These are phyloP conservation scores for Osmoderma eremita DNA, from an alignment of 2,888 invertebrate genomes.

Conservation along the genomic window DNA sequence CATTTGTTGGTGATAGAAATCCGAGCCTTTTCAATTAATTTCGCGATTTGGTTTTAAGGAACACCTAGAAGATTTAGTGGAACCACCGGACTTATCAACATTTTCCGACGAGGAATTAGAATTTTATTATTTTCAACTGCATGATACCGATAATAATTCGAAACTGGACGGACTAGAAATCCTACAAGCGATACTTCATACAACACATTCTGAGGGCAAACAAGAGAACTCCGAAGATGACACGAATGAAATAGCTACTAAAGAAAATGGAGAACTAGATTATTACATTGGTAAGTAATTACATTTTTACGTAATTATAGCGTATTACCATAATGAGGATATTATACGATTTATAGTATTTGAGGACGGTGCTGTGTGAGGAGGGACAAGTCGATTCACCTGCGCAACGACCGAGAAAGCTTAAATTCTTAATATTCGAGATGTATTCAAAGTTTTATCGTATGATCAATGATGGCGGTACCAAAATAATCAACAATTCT, in stretches of 20 bases:
- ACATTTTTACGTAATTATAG: not conserved
- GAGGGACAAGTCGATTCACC: too few relatives aligned
- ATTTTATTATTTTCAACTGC: conserved; percentile 86
- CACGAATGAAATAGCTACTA: conserved; percentile 60
- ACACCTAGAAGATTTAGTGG: conserved; percentile 59
- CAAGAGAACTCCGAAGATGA: conserved; percentile 61
- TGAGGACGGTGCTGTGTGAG: too few relatives aligned
- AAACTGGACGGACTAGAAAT: conserved; percentile 91
- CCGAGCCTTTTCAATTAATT: too few relatives aligned
- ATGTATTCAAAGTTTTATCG: too few relatives aligned
- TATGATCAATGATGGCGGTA: too few relatives aligned
- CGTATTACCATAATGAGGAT: too few relatives aligned
- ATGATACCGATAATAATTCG: conserved; percentile 90
- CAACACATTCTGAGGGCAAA: conserved; percentile 70
- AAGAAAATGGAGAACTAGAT: conserved; percentile 62
- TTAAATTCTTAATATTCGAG: too few relatives aligned
- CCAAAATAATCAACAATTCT: too few relatives aligned
- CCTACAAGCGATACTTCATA: conserved; percentile 82
- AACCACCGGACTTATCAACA: conserved; percentile 70
- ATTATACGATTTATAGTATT: too few relatives aligned
- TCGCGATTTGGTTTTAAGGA: conserved; percentile 53
- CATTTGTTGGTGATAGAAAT: too few relatives aligned
- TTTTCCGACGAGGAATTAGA: conserved; percentile 88
- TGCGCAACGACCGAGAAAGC: too few relatives aligned
- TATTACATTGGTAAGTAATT: conserved; percentile 63